A percentile compares a stretch with the other conserved stretches of the same genome.
Conservation (phyloP, 2,797 vertebrate genomes). For the Caiman crocodilus region DNA sequence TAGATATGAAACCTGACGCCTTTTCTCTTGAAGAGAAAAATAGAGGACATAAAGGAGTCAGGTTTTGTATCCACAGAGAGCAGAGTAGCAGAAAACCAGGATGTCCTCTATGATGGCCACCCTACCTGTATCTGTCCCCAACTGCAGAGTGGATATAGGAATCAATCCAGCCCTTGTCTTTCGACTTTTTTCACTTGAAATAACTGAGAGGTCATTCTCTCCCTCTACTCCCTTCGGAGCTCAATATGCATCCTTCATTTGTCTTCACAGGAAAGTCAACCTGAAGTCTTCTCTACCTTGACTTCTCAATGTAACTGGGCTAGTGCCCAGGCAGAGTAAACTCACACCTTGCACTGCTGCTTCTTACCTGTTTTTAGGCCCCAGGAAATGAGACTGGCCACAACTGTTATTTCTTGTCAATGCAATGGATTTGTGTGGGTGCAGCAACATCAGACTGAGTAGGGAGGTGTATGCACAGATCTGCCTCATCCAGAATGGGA, state of each 20-base stretch:
- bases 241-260: not conserved
- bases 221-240: not conserved
- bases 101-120: no score
- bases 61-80: no score
- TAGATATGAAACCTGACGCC: no score
- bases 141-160: not conserved
- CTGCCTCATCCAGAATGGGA: not conserved
- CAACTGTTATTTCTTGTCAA: not conserved
- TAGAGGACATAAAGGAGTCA: no score
- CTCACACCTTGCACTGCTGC: not conserved
- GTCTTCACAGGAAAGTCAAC: not conserved
- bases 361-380: not conserved
- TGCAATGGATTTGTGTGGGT: not conserved
- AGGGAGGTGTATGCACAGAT: not conserved
- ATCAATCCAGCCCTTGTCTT: not conserved
- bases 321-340: not conserved
- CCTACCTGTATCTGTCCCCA: not conserved
- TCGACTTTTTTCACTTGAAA: not conserved
- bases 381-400: not conserved
- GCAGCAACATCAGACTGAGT: not conserved
- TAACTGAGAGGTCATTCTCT: not conserved
- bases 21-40: no score
- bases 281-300: not conserved
- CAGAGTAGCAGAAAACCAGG: no score
- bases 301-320: not conserved